phyloP scores from a whole-genome alignment of 1,140 invertebrate species.

The Aphaenogaster ashmeadi region DNA sequence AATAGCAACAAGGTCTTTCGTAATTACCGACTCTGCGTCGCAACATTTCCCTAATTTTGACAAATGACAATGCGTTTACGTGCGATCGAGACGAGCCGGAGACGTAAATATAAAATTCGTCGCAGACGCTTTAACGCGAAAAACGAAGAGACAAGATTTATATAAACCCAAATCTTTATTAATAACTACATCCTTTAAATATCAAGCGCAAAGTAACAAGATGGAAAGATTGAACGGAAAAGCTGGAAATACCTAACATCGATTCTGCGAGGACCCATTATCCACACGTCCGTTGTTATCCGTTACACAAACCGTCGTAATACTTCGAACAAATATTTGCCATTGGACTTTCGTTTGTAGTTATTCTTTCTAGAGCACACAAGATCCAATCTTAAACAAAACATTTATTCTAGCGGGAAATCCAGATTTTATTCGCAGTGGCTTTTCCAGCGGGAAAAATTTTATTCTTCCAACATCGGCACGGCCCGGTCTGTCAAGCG shows the following conservation, averaged over 20 bases:
- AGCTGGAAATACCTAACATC: neutral
- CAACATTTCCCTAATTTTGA: constrained; percentile 16
- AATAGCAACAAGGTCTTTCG: constrained; percentile 24
- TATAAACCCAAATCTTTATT: neutral
- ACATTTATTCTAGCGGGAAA: constrained; percentile 40
- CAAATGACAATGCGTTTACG: constrained; percentile 12
- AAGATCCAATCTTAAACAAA: constrained; percentile 45
- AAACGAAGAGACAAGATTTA: neutral
- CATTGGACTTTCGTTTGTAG: constrained; percentile 39
- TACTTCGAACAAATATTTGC: constrained; percentile 50
- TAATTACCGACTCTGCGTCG: constrained; percentile 1
- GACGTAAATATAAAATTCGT: neutral
- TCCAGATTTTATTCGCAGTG: constrained; percentile 30
- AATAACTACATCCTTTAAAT: neutral
- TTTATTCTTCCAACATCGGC: neutral
- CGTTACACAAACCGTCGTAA: constrained; percentile 44
- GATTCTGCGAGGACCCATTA: constrained; percentile 36
- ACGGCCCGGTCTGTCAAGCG: neutral
- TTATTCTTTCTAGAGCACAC: constrained; percentile 43
- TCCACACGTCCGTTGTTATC: constrained; percentile 27
- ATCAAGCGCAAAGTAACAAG: neutral
- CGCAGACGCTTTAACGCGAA: neutral
- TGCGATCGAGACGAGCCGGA: neutral
- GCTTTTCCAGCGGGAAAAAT: constrained; percentile 3
- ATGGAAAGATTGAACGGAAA: neutral